Evolutionary conservation across 2,888 invertebrate genomes (phyloP).

Genomic region (Agapetus fuscipes): DNA sequence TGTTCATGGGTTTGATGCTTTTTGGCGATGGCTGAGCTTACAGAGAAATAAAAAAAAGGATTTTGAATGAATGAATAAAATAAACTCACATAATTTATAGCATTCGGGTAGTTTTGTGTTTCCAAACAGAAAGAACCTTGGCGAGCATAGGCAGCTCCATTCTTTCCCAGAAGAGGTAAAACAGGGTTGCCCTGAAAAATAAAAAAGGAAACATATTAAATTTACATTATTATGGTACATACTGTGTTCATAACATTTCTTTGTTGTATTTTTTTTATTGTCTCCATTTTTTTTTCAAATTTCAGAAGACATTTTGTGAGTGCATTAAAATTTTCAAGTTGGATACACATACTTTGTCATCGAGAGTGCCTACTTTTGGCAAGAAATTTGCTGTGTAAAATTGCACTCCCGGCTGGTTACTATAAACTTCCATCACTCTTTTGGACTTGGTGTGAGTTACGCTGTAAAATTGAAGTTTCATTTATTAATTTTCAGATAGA

Average conservation of each 20-base stretch:
- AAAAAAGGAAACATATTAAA: too few relatives aligned
- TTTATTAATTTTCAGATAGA: too few relatives aligned
- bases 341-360: too few relatives aligned
- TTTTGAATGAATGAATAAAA: constrained; percentile 12
- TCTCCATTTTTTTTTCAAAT: background rate
- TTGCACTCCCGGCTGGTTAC: constrained; percentile 85
- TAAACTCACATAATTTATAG: constrained; percentile 65
- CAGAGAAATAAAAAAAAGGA: constrained; percentile 3
- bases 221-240: too few relatives aligned
- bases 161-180: constrained; percentile 55
- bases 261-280: background rate
- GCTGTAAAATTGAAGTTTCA: too few relatives aligned
- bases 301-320: too few relatives aligned
- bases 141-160: constrained; percentile 55
- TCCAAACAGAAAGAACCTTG: constrained; percentile 82
- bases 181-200: too few relatives aligned
- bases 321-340: too few relatives aligned
- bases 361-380: constrained; percentile 34
- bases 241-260: background rate
- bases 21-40: too few relatives aligned
- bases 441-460: too few relatives aligned
- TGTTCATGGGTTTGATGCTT: too few relatives aligned
- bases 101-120: constrained; percentile 89
- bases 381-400: constrained; percentile 77
- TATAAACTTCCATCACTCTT: constrained; percentile 66